A percentile compares a stretch with the other conserved stretches of the same genome.
Evolutionary conservation across 2,888 invertebrate genomes (phyloP).

Genomic region (Apotomis capreana): DNA sequence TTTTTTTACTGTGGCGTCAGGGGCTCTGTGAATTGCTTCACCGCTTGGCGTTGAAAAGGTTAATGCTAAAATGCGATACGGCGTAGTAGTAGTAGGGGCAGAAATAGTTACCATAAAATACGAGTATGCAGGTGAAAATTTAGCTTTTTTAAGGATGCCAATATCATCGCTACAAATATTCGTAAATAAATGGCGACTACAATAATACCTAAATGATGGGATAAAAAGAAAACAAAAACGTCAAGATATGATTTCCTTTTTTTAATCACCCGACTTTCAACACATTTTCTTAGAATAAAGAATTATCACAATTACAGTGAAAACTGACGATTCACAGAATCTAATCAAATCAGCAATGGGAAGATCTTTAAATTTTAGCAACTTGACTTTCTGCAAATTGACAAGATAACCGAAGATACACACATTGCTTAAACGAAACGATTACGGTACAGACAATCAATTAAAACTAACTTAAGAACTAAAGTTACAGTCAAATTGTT

Average conservation of each 20-base stretch:
- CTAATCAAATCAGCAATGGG: constrained; percentile 67
- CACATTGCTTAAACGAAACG: constrained; percentile 48
- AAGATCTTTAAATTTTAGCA: constrained; percentile 58
- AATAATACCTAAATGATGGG: neutral
- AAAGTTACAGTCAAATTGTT: constrained; percentile 23
- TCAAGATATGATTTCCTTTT: constrained; percentile 48
- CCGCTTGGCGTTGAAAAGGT: too few relatives aligned
- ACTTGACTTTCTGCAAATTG: constrained; percentile 61
- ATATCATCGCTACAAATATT: too few relatives aligned
- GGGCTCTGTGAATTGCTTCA: too few relatives aligned
- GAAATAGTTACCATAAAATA: too few relatives aligned
- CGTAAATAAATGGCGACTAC: too few relatives aligned
- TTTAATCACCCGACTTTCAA: constrained; percentile 63
- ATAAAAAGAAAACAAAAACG: constrained; percentile 39
- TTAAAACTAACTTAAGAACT: constrained; percentile 20
- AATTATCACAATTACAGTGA: constrained; percentile 80
- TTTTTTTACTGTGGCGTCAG: too few relatives aligned
- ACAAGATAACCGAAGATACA: constrained; percentile 51
- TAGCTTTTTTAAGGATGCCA: too few relatives aligned
- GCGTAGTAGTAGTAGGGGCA: too few relatives aligned
- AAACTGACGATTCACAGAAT: constrained; percentile 81
- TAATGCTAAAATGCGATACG: too few relatives aligned
- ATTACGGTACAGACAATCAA: constrained; percentile 20
- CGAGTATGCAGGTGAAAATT: too few relatives aligned
- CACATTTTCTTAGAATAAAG: constrained; percentile 70